These are phyloP conservation scores for Frankliniella intonsa DNA, from an alignment of 2,888 invertebrate genomes.

Conservation along the genomic window DNA sequence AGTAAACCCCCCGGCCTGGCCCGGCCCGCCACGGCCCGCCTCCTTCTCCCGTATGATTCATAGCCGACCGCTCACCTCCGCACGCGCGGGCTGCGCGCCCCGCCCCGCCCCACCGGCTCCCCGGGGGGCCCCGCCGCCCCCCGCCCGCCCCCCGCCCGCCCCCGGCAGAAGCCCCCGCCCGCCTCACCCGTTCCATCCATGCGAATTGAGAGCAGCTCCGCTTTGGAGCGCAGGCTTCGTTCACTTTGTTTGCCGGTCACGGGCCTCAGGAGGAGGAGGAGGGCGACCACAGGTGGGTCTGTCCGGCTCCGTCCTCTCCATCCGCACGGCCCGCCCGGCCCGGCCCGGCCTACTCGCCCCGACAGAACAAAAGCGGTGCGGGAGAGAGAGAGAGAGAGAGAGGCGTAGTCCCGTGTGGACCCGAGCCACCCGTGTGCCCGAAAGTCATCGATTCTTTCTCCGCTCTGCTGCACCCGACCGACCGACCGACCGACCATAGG, in stretches of 20 bases:
- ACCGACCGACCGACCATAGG: too few species aligned
- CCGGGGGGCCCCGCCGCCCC: background rate
- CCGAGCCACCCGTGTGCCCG: too few species aligned
- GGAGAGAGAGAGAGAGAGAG: too few species aligned
- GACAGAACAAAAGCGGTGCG: too few species aligned
- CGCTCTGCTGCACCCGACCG: too few species aligned
- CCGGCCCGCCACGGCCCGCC: background rate
- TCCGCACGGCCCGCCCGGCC: too few species aligned
- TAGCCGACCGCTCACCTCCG: background rate
- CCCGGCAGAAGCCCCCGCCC: background rate
- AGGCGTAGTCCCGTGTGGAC: too few species aligned
- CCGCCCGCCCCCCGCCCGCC: background rate
- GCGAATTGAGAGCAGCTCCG: background rate
- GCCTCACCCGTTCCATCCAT: background rate
- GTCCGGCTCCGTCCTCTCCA: background rate
- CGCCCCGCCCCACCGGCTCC: background rate
- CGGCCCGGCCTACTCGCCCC: too few species aligned
- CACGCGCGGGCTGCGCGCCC: background rate
- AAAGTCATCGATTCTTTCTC: too few species aligned
- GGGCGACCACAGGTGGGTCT: slow-evolving; percentile 3
- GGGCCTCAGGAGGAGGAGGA: background rate
- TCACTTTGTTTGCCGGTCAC: slow-evolving; percentile 18
- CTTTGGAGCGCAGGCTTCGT: background rate
- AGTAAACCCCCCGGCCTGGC: background rate
- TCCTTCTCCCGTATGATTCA: background rate